A percentile compares a stretch with the other conserved stretches of the same genome.
These are phyloP conservation scores for Synergus umbraculus DNA, from an alignment of 2,888 invertebrate genomes.

Conservation along the genomic window DNA sequence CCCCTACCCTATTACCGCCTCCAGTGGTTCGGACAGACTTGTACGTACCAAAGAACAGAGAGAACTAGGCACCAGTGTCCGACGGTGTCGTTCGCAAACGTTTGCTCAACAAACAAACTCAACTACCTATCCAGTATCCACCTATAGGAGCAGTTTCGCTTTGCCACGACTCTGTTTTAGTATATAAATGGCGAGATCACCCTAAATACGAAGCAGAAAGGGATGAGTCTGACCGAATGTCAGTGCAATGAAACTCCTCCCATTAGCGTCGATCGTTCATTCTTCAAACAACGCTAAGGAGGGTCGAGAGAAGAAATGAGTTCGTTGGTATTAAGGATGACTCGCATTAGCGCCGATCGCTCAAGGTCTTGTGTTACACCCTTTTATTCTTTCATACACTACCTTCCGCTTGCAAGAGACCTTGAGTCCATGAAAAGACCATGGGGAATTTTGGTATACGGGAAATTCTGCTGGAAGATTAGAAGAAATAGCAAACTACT, in stretches of 20 bases:
- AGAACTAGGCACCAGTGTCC: constrained; percentile 75
- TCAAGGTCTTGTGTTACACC: constrained; percentile 18
- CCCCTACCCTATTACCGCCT: constrained; percentile 62
- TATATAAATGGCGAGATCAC: constrained; percentile 72
- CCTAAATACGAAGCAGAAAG: constrained; percentile 67
- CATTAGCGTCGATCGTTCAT: constrained; percentile 62
- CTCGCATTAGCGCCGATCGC: neutral
- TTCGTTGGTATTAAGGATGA: constrained; percentile 17
- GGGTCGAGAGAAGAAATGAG: constrained; percentile 42
- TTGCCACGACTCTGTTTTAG: constrained; percentile 67
- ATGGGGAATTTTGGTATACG: neutral
- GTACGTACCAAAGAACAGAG: constrained; percentile 65
- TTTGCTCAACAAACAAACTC: constrained; percentile 77
- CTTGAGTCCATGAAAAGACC: neutral
- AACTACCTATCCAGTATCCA: constrained; percentile 61
- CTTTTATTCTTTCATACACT: neutral
- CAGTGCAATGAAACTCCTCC: constrained; percentile 50
- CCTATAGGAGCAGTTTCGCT: constrained; percentile 44
- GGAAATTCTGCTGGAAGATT: neutral
- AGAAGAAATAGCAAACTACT: neutral
- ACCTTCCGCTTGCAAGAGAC: neutral
- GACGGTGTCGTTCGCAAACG: constrained; percentile 77
- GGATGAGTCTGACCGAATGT: constrained; percentile 64
- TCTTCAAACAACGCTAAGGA: constrained; percentile 31
- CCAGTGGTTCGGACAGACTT: constrained; percentile 72